These are phyloP conservation scores for Ochlodes sylvanus DNA, from an alignment of 2,888 invertebrate species.

Conservation along the genomic window DNA sequence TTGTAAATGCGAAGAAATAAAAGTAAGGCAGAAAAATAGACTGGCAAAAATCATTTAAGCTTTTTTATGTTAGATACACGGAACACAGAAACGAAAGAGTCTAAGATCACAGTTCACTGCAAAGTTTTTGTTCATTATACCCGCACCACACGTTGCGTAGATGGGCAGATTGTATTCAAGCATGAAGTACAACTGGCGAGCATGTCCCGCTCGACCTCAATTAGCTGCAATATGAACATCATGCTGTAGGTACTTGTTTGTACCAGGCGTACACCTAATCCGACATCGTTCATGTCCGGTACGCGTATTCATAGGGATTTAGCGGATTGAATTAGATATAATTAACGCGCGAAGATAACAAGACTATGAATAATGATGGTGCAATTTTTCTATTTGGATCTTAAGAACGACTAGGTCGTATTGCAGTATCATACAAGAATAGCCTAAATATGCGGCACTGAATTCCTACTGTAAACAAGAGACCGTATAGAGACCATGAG, in stretches of 20 bases:
- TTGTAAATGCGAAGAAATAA: too few species aligned
- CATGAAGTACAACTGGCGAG: conserved; percentile 35
- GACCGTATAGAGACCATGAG: too few species aligned
- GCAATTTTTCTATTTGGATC: too few species aligned
- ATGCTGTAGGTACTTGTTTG: conserved; percentile 30
- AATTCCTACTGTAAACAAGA: too few species aligned
- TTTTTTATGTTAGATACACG: too few species aligned
- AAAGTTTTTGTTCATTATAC: conserved; percentile 34
- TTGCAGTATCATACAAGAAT: too few species aligned
- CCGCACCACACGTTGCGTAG: conserved; percentile 35
- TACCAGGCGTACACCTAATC: conserved; percentile 11
- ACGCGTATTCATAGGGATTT: background rate
- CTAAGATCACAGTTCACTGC: conserved; percentile 11
- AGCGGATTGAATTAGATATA: background rate
- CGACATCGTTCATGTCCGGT: conserved; percentile 9
- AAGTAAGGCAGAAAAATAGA: too few species aligned
- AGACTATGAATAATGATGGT: too few species aligned
- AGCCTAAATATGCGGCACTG: too few species aligned
- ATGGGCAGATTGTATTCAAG: conserved; percentile 36
- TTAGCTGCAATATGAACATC: conserved; percentile 33
- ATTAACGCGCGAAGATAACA: background rate
- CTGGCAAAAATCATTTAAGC: too few species aligned
- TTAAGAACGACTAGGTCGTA: too few species aligned
- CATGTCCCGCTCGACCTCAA: conserved; percentile 36
- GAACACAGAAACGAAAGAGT: conserved; percentile 7